Conservation (phyloP, 2,113 vertebrate genomes). For the Indri indri region DNA sequence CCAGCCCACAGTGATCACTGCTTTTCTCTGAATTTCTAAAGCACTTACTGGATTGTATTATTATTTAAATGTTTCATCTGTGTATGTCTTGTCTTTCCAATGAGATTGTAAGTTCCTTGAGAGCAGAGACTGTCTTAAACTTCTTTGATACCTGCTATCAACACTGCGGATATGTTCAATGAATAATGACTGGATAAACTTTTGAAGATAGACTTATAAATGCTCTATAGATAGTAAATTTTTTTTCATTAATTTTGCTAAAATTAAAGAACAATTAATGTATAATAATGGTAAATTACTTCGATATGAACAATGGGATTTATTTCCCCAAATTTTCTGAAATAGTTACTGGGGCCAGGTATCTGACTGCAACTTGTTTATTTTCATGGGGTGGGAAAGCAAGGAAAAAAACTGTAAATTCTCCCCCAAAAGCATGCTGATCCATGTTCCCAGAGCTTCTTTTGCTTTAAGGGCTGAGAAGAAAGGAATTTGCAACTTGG, state of each 20-base stretch:
- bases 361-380: conserved; percentile 65
- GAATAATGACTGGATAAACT: conserved; percentile 45
- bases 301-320: not conserved
- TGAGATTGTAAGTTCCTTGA: conserved; percentile 55
- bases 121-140: conserved; percentile 55
- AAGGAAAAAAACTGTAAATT: conserved; percentile 55
- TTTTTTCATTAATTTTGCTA: conserved; percentile 63
- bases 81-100: conserved; percentile 61
- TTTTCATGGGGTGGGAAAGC: conserved; percentile 44
- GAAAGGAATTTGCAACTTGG: conserved; percentile 77
- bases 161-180: conserved; percentile 48
- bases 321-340: conserved; percentile 35
- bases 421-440: conserved; percentile 70
- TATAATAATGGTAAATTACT: not conserved
- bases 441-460: conserved; percentile 76
- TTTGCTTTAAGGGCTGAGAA: conserved; percentile 74
- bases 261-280: conserved; percentile 55
- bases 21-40: conserved; percentile 51
- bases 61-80: conserved; percentile 60
- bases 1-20: not conserved
- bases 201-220: conserved; percentile 37
- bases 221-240: not conserved
- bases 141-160: conserved; percentile 61
- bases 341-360: conserved; percentile 47
- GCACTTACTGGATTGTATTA: conserved; percentile 50